These are phyloP conservation scores for Siderastrea radians DNA, from an alignment of 92 coral and sea anemone genomes.

Conservation along the genomic window DNA sequence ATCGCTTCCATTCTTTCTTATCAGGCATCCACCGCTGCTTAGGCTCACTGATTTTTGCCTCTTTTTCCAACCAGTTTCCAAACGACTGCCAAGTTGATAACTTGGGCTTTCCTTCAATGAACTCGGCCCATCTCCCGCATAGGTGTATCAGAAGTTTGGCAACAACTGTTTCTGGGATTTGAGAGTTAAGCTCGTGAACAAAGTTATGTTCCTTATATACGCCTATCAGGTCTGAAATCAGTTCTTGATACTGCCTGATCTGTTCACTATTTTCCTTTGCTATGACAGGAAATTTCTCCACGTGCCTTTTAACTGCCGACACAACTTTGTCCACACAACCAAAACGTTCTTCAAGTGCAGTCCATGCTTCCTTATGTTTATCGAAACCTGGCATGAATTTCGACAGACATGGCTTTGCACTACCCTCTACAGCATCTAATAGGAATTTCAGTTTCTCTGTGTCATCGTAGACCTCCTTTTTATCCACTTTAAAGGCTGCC, in stretches of 20 bases:
- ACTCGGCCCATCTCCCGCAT: constrained; percentile 26
- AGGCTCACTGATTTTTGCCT: constrained; percentile 1
- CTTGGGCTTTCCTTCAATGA: constrained; percentile 22
- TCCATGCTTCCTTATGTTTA: constrained; percentile 20
- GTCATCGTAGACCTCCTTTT: too few relatives aligned
- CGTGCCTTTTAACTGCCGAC: constrained; percentile 8
- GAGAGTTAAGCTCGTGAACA: constrained; percentile 26
- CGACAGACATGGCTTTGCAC: constrained; percentile 19
- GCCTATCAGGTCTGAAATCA: constrained; percentile 28
- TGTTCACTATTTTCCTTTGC: constrained; percentile 5
- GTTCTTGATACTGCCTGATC: constrained; percentile 40
- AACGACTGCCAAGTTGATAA: constrained; percentile 21
- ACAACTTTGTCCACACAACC: constrained; percentile 23
- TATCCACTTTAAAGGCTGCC: too few relatives aligned
- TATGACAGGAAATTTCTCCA: constrained; percentile 22
- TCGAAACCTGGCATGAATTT: constrained; percentile 51
- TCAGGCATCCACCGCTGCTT: constrained; percentile 2
- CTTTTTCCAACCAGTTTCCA: constrained; percentile 1
- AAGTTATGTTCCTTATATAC: constrained; percentile 36
- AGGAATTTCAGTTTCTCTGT: constrained; percentile 12
- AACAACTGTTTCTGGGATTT: constrained; percentile 33
- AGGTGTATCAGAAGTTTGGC: constrained; percentile 21
- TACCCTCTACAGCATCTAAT: constrained; percentile 17
- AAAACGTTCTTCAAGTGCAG: constrained; percentile 22
- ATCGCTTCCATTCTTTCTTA: too few relatives aligned